Evolutionary conservation across 1,140 invertebrate genomes (phyloP).

Genomic region (Aphelenchoides avenae): DNA sequence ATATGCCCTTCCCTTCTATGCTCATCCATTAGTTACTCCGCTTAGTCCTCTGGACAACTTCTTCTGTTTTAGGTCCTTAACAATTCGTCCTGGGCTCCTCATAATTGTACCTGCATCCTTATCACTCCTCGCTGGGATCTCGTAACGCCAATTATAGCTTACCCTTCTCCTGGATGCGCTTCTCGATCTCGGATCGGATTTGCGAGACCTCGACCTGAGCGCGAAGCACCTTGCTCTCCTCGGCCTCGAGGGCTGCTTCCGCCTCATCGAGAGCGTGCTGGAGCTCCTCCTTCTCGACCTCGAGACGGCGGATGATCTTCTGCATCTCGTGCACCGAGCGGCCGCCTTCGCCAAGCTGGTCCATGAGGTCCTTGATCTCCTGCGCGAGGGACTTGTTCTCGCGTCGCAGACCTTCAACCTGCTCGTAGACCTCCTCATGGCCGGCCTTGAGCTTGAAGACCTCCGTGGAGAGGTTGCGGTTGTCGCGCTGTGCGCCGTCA

Average conservation of each 20-base stretch:
- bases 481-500: conserved; percentile 96
- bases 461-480: conserved; percentile 97
- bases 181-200: conserved; percentile 81
- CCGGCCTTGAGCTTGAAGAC: conserved; percentile 95
- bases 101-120: too few species aligned
- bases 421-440: conserved; percentile 88
- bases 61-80: too few species aligned
- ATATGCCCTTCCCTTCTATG: too few species aligned
- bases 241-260: conserved; percentile 94
- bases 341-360: conserved; percentile 97
- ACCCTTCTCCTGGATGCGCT: too few species aligned
- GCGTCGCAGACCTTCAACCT: conserved; percentile 89
- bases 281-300: conserved; percentile 97
- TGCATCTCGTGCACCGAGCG: conserved; percentile 88
- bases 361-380: conserved; percentile 90
- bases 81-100: too few species aligned
- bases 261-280: conserved; percentile 93
- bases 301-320: conserved; percentile 92
- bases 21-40: too few species aligned
- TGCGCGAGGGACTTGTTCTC: conserved; percentile 80
- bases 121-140: too few species aligned
- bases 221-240: conserved; percentile 88
- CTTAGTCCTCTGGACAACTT: too few species aligned
- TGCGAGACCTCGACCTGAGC: conserved; percentile 93
- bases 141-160: too few species aligned